phyloP scores from a whole-genome alignment of 2,797 vertebrate species.

The Lagorchestes hirsutus region DNA sequence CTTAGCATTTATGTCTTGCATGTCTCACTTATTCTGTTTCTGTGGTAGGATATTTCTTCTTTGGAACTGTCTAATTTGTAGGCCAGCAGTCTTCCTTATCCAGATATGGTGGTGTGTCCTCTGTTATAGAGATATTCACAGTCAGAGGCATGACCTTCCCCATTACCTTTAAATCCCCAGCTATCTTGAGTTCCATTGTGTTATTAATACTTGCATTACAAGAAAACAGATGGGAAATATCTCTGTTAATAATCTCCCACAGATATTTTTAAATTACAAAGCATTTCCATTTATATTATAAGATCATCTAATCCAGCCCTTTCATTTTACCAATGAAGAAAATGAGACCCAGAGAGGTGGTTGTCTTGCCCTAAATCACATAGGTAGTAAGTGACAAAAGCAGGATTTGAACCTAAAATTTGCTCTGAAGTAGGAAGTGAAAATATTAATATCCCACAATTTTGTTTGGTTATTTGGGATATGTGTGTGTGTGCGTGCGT shows the following conservation, averaged over 20 bases:
- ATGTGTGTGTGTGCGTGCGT: too few species aligned
- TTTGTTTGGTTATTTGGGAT: not conserved
- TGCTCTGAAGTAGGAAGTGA: not conserved
- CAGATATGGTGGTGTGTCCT: not conserved
- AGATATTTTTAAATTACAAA: not conserved
- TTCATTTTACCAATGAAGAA: not conserved
- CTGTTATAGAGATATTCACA: not conserved
- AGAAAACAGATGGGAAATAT: not conserved
- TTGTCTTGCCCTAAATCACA: not conserved
- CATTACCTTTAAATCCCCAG: not conserved
- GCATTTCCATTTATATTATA: not conserved
- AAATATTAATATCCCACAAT: not conserved
- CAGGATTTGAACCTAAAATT: not conserved
- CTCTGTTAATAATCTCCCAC: not conserved
- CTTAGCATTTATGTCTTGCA: not conserved
- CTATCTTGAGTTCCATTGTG: not conserved
- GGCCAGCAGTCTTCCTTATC: not conserved
- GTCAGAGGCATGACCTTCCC: not conserved
- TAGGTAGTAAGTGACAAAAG: not conserved
- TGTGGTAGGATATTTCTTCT: not conserved
- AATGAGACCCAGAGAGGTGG: not conserved
- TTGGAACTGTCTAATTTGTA: not conserved
- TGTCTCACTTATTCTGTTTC: not conserved
- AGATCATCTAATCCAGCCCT: not conserved
- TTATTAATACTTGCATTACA: not conserved